phyloP scores from a whole-genome alignment of 2,888 invertebrate species.

The Agapetus fuscipes region DNA sequence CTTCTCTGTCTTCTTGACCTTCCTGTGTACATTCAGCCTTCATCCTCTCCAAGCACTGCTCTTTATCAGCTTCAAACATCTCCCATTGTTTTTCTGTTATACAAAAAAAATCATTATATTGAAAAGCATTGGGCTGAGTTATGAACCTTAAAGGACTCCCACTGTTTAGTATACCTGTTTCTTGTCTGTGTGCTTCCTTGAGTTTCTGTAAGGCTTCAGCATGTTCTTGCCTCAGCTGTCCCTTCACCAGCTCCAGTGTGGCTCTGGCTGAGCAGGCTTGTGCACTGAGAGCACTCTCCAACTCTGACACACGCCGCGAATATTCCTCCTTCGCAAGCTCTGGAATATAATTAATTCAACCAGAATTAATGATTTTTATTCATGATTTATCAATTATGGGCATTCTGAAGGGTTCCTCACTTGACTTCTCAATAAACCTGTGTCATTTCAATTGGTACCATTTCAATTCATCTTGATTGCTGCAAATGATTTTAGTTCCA shows the following conservation, averaged over 20 bases:
- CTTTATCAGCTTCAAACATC: conserved; percentile 52
- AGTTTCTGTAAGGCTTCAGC: conserved; percentile 36
- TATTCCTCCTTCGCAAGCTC: conserved; percentile 36
- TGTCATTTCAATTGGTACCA: too few species aligned
- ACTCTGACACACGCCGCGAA: conserved; percentile 30
- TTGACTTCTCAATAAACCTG: too few species aligned
- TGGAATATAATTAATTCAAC: too few species aligned
- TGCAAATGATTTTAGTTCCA: too few species aligned
- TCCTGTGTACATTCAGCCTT: conserved; percentile 50
- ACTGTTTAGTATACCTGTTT: conserved; percentile 41
- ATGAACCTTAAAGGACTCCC: background rate
- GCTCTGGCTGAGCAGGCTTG: conserved; percentile 36
- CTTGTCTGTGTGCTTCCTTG: conserved; percentile 49
- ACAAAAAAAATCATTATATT: background rate
- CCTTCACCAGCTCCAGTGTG: conserved; percentile 33
- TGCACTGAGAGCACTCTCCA: conserved; percentile 33
- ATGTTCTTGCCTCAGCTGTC: conserved; percentile 34
- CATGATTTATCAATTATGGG: too few species aligned
- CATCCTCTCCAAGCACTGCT: conserved; percentile 48
- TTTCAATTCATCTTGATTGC: too few species aligned
- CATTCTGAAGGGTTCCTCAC: too few species aligned
- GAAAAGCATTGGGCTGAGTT: background rate
- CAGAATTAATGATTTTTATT: too few species aligned
- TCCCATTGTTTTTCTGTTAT: conserved; percentile 54
- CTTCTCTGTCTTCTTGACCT: conserved; percentile 40